Evolutionary conservation across 2,113 vertebrate species (phyloP).

Genomic region (Willisornis vidua): DNA sequence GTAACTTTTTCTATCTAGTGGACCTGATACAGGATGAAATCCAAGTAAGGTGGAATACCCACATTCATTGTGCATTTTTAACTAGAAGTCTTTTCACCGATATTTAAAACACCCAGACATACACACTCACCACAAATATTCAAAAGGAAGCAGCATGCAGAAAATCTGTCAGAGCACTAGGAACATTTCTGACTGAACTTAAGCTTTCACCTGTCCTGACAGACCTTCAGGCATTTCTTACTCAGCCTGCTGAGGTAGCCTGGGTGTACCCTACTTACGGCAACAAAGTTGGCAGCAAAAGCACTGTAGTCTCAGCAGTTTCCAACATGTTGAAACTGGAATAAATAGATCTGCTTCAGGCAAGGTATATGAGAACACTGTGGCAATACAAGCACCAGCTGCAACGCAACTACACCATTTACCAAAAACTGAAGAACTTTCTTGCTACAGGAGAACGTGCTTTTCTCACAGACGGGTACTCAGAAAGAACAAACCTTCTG

Average conservation of each 20-base stretch:
- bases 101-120: background rate
- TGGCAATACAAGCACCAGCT: background rate
- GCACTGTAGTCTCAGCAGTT: background rate
- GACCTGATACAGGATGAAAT: background rate
- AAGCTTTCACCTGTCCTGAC: background rate
- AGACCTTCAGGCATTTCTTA: background rate
- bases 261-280: background rate
- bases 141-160: background rate
- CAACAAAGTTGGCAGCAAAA: background rate
- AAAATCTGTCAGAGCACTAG: background rate
- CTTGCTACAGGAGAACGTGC: background rate
- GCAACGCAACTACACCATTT: background rate
- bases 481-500: fast-evolving
- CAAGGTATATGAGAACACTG: background rate
- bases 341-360: background rate
- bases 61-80: background rate
- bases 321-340: background rate
- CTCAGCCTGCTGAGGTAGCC: background rate
- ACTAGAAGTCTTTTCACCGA: background rate
- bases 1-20: background rate
- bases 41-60: background rate
- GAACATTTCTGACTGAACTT: background rate
- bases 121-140: fast-evolving
- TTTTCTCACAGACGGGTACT: background rate
- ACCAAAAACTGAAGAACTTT: background rate